Evolutionary conservation across 2,797 vertebrate species (phyloP).

Genomic region (Danio albolineatus): DNA sequence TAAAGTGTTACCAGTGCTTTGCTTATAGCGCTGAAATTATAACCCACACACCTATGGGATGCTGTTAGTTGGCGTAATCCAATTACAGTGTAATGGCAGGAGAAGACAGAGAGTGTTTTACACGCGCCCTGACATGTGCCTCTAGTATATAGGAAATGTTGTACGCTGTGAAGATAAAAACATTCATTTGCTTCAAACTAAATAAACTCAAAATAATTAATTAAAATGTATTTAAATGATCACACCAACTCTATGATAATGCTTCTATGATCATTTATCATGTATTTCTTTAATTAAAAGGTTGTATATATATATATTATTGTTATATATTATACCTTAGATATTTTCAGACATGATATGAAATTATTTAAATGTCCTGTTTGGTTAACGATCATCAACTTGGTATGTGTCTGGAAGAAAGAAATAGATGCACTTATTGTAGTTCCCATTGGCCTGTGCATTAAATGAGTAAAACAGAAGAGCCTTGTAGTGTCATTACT

Average conservation of each 20-base stretch:
- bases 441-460: not conserved
- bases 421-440: conserved; percentile 1
- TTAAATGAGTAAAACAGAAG: not conserved
- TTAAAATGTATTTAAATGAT: not conserved
- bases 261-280: too few species aligned
- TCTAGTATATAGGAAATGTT: not conserved
- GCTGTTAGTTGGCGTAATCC: conserved; percentile 4
- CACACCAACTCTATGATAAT: not conserved
- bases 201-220: too few species aligned
- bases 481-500: conserved; percentile 18
- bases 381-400: conserved; percentile 2
- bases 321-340: too few species aligned
- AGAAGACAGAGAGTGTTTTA: not conserved
- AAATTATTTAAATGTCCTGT: not conserved
- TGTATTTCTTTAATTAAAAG: too few species aligned
- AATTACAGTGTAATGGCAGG: conserved; percentile 22
- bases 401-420: not conserved
- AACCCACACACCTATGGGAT: conserved; percentile 29
- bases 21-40: not conserved
- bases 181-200: too few species aligned
- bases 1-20: not conserved
- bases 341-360: not conserved
- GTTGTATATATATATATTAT: too few species aligned
- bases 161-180: not conserved
- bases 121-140: not conserved